Conservation (phyloP, 2,888 invertebrate genomes). For the Mythimna lalbum region DNA sequence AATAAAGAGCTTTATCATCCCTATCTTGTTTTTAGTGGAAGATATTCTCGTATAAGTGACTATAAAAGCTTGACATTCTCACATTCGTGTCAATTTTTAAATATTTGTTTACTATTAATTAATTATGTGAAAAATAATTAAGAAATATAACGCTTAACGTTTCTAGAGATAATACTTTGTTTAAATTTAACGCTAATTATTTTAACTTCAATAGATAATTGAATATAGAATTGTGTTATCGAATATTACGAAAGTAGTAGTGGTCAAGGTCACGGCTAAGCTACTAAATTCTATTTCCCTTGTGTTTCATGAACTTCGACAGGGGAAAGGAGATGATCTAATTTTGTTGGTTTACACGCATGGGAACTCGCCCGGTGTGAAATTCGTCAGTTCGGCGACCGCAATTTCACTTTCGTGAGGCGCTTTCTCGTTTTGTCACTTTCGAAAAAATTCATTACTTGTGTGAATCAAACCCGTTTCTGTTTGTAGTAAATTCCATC, state of each 20-base stretch:
- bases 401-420: constrained; percentile 85
- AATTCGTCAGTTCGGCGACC: constrained; percentile 82
- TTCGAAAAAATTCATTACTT: constrained; percentile 81
- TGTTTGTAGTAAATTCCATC: constrained; percentile 72
- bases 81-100: background rate
- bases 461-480: constrained; percentile 76
- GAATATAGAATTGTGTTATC: background rate
- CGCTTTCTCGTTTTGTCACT: constrained; percentile 85
- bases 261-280: constrained; percentile 71
- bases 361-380: constrained; percentile 76
- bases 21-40: background rate
- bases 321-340: constrained; percentile 50
- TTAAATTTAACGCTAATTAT: background rate
- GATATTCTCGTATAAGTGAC: constrained; percentile 24
- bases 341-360: constrained; percentile 67
- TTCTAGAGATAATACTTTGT: background rate
- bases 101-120: background rate
- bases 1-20: constrained; percentile 18
- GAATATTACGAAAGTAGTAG: constrained; percentile 1
- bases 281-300: constrained; percentile 65
- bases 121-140: background rate
- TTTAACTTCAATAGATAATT: background rate
- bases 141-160: background rate
- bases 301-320: constrained; percentile 49
- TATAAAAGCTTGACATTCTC: background rate